phyloP scores from a whole-genome alignment of 1,140 invertebrate species.

The Forficula auricularia region DNA sequence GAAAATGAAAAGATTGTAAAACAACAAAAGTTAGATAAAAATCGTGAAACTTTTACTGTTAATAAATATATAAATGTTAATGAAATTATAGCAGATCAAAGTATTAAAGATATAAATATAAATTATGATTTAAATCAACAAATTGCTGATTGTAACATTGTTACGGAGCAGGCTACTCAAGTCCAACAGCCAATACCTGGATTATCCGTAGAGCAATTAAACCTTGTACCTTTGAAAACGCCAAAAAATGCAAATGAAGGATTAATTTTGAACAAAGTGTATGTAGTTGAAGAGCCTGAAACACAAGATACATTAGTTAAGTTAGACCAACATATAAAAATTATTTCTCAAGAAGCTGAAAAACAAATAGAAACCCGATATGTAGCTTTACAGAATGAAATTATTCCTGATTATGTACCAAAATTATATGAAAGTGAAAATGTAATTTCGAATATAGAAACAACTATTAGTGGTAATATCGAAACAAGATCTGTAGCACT shows the following conservation, averaged over 20 bases:
- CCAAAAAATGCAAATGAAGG: slow-evolving; percentile 1
- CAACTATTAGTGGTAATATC: neutral
- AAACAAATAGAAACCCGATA: neutral
- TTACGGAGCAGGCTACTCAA: slow-evolving; percentile 8
- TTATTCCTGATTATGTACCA: no score
- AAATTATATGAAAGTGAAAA: neutral
- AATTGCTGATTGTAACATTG: slow-evolving; percentile 8
- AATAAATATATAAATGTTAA: slow-evolving; percentile 8
- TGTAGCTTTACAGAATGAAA: neutral
- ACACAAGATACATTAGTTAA: neutral
- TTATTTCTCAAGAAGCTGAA: neutral
- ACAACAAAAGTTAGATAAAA: neutral
- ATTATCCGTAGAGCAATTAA: slow-evolving; percentile 6
- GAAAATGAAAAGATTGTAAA: slow-evolving; percentile 1
- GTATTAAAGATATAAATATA: slow-evolving; percentile 8
- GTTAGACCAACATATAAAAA: neutral
- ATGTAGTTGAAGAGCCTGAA: neutral
- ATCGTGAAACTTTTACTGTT: slow-evolving; percentile 6
- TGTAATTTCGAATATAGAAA: neutral
- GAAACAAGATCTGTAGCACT: neutral
- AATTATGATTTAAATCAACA: slow-evolving; percentile 9
- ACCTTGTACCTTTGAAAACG: slow-evolving; percentile 1
- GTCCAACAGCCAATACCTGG: slow-evolving; percentile 8
- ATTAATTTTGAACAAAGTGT: neutral
- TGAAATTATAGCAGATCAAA: slow-evolving; percentile 12